Evolutionary conservation across 1,140 invertebrate species (phyloP), one percentile per base, ranked within the genome.

Genomic region (Camponotus vicinus): DNA sequence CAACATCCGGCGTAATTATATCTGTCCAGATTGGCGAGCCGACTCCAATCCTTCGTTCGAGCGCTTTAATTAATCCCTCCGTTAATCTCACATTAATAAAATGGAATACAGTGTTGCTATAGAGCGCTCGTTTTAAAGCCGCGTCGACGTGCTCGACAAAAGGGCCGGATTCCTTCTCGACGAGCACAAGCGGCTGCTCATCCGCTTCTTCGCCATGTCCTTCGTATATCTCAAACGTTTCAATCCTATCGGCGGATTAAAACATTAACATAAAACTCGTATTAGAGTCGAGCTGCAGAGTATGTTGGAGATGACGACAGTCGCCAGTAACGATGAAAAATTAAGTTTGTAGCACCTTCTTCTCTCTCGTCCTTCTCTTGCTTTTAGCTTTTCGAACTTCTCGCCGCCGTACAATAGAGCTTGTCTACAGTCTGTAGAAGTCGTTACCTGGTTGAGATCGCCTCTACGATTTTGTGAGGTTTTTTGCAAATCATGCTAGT

Each of bases 261-360:
- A 93, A 94, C 92, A 91, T 94, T 94, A 91, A 88, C 90, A 92
- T 92, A 89, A 92, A 92, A 91, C 69, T 89, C 86, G 86, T 80
- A 90, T 92, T 90, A 90, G 77, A 86, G 75, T 64, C 59, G 61
- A 77, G 55, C 59, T 78, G 67, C 59, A 84, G 79, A 59, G 76
- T 86, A 63, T n/a, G 55, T 42, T 18, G 75, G 85, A 57, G 71
- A 90, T 83, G 76, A 85, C 77, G 85, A 86, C 80, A 82, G 85
- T 86, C 55, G 89, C 71, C 80, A 55, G 83, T 91, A 79, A 79
- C 86, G 92, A 92, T 94, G 93, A 94, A 94, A 94, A 94, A 92
- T 94, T 93, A 91, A 91, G 73, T 86, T 21, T 11, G 52, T 42
- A 32, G 18, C 42, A 77, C 34, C 52, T 78, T 4, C 57, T 78